Base-by-base conservation (phyloP, 1,140 invertebrate species). In the Eufriesea mexicana region DNA sequence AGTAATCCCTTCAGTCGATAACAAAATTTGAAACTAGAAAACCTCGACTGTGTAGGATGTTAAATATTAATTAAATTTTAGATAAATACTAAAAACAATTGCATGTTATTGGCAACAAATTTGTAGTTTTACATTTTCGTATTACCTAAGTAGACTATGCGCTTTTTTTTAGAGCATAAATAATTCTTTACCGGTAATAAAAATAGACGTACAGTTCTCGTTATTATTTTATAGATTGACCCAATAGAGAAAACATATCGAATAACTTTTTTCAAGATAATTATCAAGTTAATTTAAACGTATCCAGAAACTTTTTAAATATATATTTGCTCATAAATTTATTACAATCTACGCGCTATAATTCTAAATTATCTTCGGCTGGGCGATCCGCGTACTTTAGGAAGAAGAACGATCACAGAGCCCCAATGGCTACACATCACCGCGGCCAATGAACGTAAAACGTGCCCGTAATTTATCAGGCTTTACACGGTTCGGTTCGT, bases 381-480 rank as follows among this genome's bases (percentile, higher is more conserved):
- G 9, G 23, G 7, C 35, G 42, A 59, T 14, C 42, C 20, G n/a
- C 2, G 61, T 67, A n/a, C 25, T 45, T 54, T 55, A 23, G 54
- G n/a, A 70, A 71, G n/a, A 79, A 71, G 77, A 72, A 72, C 42
- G 45, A 42, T 49, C 75, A 25, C 2, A 28, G 51, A 79, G 23
- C 42, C 23, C 68, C 9, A 72, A 62, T 61, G 35, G 66, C 57
- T 12, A 35, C 67, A 51, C 25, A 71, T 71, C 66, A 79, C 67
- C 42, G 6, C 45, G 54, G 35, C 20, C 68, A 61, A 72, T 61
- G 66, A 72, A 79, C 42, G 55, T 79, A 61, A 79, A 79, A 79
- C 67, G 55, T 72, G 55, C 8, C 67, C 25, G 67, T 71, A 72
- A 79, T 79, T 79, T 79, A 79, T 79, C 62, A 77, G 62, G 51